phyloP scores from a whole-genome alignment of 2,888 invertebrate genomes.

The Melieria omissa region DNA sequence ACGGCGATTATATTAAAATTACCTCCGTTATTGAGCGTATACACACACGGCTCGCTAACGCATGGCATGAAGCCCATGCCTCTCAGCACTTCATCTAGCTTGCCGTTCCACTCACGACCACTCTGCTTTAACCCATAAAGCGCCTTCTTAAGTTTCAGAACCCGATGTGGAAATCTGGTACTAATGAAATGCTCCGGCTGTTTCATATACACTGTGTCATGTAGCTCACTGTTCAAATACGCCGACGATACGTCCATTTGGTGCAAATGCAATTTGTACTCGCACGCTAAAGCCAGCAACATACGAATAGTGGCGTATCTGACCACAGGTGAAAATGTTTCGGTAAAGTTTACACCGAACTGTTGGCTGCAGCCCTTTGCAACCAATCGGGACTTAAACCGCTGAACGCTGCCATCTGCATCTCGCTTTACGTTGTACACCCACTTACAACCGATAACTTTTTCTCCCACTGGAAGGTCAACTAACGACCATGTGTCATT shows the following conservation, averaged over 20 bases:
- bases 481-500: background rate
- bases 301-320: constrained; percentile 45
- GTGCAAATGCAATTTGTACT: constrained; percentile 40
- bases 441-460: constrained; percentile 37
- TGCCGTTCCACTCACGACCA: no score
- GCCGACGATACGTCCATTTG: constrained; percentile 46
- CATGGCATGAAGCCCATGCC: background rate
- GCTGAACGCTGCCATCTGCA: constrained; percentile 35
- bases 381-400: constrained; percentile 39
- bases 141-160: background rate
- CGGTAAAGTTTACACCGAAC: constrained; percentile 39
- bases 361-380: constrained; percentile 44
- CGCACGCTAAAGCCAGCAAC: constrained; percentile 41
- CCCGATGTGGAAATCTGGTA: background rate
- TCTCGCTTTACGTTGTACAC: constrained; percentile 40
- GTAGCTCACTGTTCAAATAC: constrained; percentile 37
- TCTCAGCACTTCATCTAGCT: background rate
- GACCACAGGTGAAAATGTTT: constrained; percentile 44
- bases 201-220: no score
- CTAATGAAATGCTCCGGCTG: no score
- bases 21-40: background rate
- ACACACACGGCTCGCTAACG: background rate
- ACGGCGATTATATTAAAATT: constrained; percentile 9
- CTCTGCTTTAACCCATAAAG: background rate
- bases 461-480: constrained; percentile 6